phyloP scores from a whole-genome alignment of 2,113 vertebrate genomes.

The Empidonax traillii region DNA sequence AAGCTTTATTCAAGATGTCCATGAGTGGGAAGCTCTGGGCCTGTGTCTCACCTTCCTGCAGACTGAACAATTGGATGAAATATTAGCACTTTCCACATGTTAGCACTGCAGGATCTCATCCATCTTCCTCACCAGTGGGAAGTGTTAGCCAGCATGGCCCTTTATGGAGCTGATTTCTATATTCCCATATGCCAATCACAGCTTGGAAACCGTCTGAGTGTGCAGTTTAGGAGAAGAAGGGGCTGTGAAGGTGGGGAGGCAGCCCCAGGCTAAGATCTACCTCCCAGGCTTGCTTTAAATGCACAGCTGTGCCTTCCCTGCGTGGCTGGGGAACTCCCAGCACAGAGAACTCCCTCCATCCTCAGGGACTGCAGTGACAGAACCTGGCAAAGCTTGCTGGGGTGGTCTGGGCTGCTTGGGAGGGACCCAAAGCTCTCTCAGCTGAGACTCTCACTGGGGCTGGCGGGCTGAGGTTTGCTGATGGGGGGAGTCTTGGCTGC shows the following conservation, averaged over 20 bases:
- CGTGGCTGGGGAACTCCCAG: not conserved
- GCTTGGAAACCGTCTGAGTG: not conserved
- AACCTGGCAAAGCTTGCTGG: not conserved
- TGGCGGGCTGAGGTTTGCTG: not conserved
- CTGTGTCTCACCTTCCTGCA: slow-evolving; percentile 18
- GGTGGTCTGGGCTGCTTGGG: not conserved
- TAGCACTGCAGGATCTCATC: slow-evolving; percentile 39
- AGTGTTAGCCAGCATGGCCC: not conserved
- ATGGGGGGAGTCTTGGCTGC: not conserved
- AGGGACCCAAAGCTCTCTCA: not conserved
- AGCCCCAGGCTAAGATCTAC: not conserved
- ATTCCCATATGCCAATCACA: slow-evolving; percentile 39
- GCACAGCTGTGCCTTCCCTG: not conserved
- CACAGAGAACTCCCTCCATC: not conserved
- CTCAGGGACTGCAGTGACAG: not conserved
- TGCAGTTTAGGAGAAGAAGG: not conserved
- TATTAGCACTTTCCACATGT: slow-evolving; percentile 49
- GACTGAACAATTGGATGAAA: slow-evolving; percentile 4
- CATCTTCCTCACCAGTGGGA: slow-evolving; percentile 50
- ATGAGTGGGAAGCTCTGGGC: slow-evolving; percentile 1
- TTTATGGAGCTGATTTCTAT: slow-evolving; percentile 44
- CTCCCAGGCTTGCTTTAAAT: not conserved
- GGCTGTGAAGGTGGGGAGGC: not conserved
- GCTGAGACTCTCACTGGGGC: not conserved
- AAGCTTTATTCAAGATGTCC: slow-evolving; percentile 50